These are phyloP conservation scores for Phrynocephalus guinanensis DNA, from an alignment of 2,797 vertebrate species.

Conservation along the genomic window DNA sequence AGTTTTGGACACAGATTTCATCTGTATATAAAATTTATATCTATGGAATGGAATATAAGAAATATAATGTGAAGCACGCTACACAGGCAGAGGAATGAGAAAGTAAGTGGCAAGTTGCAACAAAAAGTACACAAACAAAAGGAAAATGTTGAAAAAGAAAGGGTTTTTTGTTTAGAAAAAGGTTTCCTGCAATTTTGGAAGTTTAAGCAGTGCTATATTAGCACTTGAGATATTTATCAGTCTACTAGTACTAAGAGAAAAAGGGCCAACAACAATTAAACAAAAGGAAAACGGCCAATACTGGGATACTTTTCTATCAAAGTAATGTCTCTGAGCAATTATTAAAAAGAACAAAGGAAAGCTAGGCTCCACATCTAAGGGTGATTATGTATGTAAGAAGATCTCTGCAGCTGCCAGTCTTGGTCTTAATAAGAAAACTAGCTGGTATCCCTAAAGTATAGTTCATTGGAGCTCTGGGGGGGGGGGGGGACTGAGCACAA, in stretches of 20 bases:
- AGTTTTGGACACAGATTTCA: background rate
- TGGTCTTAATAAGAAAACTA: background rate
- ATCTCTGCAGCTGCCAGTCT: background rate
- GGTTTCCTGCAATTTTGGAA: conserved; percentile 27
- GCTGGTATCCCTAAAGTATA: background rate
- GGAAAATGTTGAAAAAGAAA: conserved; percentile 39
- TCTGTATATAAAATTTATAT: conserved; percentile 51
- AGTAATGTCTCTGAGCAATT: background rate
- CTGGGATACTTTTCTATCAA: background rate
- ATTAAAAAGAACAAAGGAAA: conserved; percentile 21
- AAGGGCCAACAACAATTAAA: conserved; percentile 41
- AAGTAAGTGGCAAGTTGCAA: conserved; percentile 28
- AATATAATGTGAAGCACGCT: conserved; percentile 31
- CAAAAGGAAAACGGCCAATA: conserved; percentile 25
- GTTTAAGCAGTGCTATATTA: conserved; percentile 55
- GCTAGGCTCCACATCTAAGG: background rate
- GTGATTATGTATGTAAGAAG: rapidly evolving
- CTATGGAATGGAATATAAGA: conserved; percentile 2
- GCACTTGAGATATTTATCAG: conserved; percentile 45
- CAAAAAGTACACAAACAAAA: conserved; percentile 1
- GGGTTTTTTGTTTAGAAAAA: conserved; percentile 42
- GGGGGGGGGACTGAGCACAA: background rate
- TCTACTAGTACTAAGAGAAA: conserved; percentile 46
- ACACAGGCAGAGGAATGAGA: conserved; percentile 43
- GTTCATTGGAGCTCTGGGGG: background rate